Base-by-base conservation (phyloP, 2,888 invertebrate genomes). In the Aspidiotus destructor region DNA sequence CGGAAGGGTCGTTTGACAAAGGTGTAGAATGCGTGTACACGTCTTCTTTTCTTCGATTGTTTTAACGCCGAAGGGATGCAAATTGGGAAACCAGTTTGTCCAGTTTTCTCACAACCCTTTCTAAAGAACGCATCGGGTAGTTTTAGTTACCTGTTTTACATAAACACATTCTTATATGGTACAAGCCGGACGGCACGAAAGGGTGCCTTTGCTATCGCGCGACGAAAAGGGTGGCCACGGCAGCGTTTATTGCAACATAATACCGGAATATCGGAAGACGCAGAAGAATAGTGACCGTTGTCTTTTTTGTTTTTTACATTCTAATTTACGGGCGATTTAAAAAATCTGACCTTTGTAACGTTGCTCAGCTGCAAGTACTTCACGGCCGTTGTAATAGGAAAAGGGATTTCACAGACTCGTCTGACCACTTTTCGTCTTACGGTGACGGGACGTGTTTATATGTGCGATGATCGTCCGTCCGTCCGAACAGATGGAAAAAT, bases 91-190 rank as follows among this genome's bases (percentile, higher is more conserved):
- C 65, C 57, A 60, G 65, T 65, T 65, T 65, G 65, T 65, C 65
- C 65, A 65, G 65, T 65, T 65, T 65, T 65, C 65, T 65, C 65
- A 65, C 60, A 65, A 65, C 65, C 65, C 65, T 65, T 58, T 58
- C 40, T 58, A 40, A 40, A 13, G 13, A 11, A 10, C 16, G 28
- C 58, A 17, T 58, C 40, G 13, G 13, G 40, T 58, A 65, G 65
- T 58, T 48, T 28, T 58, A 55, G 65, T 65, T 65, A 65, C 65
- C 65, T 65, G 58, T 65, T 65, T 65, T 65, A 57, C 65, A 65
- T 65, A 65, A 58, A 40, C 40, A 58, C 28, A 58, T 58, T 28
- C 58, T 65, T 60, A 42, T 53, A 41, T 53, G 57, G 65, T 58
- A 57, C 48, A 58, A 65, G 58, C 40, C 41, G n/a, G 41, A 63